Evolutionary conservation across 2,797 vertebrate genomes (phyloP), one percentile per base, ranked within the genome.

Genomic region (Thalassophryne amazonica): DNA sequence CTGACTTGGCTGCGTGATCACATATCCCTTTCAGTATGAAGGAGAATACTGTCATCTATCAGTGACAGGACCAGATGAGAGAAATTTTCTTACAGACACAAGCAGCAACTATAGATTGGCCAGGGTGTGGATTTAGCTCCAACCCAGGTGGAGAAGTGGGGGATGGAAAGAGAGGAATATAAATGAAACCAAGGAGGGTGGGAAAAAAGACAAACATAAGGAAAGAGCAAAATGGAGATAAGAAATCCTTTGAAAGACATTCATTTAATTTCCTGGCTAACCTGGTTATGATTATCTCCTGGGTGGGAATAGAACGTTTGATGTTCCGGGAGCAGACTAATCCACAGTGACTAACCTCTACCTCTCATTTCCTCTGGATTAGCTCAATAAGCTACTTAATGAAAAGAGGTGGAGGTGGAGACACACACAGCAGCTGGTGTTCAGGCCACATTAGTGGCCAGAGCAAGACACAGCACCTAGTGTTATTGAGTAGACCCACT

Each of bases 361-460:
- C 85, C 91, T 89, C 91, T 94, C 90, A 95, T 95, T 96, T 92
- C 90, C 84, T 90, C 57, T 64, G 91, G 94, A 93, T 86, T 89
- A 92, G 76, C 84, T 88, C 76, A 57, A 59, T 75, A 55, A 66
- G 89, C 92, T 92, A 92, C 89, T 89, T 85, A 70, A 75, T 79
- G 47, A 72, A 73, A 3, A 61, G 60, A 69, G 58, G 62, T 74
- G 42, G 43, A 62, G 63, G 69, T 69, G 25, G 47, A 49, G 43
- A 21, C 49, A 73, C 57, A 75, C 30, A 29, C 20, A 20, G 5
- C 19, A 20, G 20, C 11, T 29, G 28, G 13, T 28, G 29, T n/a
- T n/a, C n/a, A n/a, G n/a, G n/a, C n/a, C n/a, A n/a, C n/a, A n/a
- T n/a, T n/a, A n/a, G n/a, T n/a, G n/a, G n/a, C n/a, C n/a, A n/a